Evolutionary conservation across 2,888 invertebrate genomes (phyloP), one percentile per base, ranked within the genome.

Genomic region (Timandra comae): DNA sequence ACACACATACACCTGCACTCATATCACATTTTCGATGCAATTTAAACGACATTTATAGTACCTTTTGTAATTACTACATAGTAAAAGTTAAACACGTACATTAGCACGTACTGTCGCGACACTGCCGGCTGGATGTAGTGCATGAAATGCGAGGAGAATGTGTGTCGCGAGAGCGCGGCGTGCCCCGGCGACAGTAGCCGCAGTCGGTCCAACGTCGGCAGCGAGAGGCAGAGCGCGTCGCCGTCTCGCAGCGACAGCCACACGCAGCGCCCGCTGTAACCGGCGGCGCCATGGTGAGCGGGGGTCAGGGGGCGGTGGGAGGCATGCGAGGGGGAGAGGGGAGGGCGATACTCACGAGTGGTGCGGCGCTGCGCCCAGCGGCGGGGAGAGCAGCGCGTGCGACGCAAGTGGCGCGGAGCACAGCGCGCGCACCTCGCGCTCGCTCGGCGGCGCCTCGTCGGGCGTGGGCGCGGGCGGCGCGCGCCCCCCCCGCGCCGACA

Each of bases 191-290:
- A 20, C 38, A 63, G 36, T 31, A 35, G 41, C 22, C 60, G 57
- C 52, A 74, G 53, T 38, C 46, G 40, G 7, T 30, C 40, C 60
- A 78, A 58, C 33, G 47, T 29, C 11, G 69, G 65, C 49, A 71
- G 50, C 38, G 70, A 51, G 35, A 52, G 53, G 58, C 75, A 70
- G 41, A 38, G 24, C 32, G 52, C 60, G 16, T 6, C 49, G 31
- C 68, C 72, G 37, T 50, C 60, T 9, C 46, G 30, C 32, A 58
- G 55, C 43, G 55, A 43, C 35, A 56, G 67, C 76, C 75, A 76
- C 47, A 67, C 46, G 46, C 65, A 62, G 2, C 61, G 55, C 4
- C 56, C 64, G 30, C 76, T 76, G 58, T 1, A 30, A 43, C 33
- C 2, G 7, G 10, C 1, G 24, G 16, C 4, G 7, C 3, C 7